phyloP scores from a whole-genome alignment of 1,140 invertebrate genomes.

The Macrosteles quadrilineatus region DNA sequence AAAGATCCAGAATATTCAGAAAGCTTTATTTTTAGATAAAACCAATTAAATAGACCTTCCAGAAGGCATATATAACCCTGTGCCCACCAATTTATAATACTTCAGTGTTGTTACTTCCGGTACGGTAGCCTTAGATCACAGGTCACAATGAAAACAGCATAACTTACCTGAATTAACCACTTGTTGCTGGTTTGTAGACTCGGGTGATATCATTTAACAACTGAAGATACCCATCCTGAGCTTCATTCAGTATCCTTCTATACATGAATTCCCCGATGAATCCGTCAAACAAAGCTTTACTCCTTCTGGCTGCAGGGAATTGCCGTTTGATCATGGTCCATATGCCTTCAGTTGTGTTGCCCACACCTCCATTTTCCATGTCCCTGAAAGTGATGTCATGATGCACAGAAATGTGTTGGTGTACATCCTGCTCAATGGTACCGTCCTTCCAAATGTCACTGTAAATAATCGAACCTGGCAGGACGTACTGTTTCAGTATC shows the following conservation, averaged over 20 bases:
- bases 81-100: too few species aligned
- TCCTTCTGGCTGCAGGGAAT: conserved; percentile 19
- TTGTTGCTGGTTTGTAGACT: conserved; percentile 8
- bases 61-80: too few species aligned
- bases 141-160: too few species aligned
- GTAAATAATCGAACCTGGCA: conserved; percentile 21
- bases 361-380: conserved; percentile 29
- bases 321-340: conserved; percentile 26
- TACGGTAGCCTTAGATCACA: too few species aligned
- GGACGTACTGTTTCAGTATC: conserved; percentile 5
- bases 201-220: conserved; percentile 20
- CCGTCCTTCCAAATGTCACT: conserved; percentile 26
- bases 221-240: conserved; percentile 23
- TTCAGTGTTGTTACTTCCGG: too few species aligned
- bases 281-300: conserved; percentile 27
- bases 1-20: too few species aligned
- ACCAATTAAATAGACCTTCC: too few species aligned
- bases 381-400: conserved; percentile 25
- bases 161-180: too few species aligned
- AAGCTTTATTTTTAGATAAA: too few species aligned
- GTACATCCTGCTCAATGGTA: conserved; percentile 14
- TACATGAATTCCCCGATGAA: conserved; percentile 27
- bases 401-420: conserved; percentile 7
- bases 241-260: conserved; percentile 21
- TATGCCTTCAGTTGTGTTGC: conserved; percentile 22